Evolutionary conservation across 2,888 invertebrate genomes (phyloP), one percentile per base, ranked within the genome.

Genomic region (Orthonychiurus folsomi): DNA sequence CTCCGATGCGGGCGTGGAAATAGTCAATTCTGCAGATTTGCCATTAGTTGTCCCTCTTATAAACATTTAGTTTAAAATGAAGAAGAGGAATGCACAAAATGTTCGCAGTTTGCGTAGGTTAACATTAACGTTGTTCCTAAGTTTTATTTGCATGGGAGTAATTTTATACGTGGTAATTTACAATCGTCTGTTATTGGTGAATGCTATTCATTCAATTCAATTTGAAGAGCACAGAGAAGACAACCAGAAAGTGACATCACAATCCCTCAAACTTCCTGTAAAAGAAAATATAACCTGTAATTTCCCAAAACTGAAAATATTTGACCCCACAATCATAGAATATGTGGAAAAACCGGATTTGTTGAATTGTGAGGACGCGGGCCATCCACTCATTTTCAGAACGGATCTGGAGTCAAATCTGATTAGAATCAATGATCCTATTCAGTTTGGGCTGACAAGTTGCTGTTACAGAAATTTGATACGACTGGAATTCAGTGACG

Each of bases 321-420:
- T 83, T 69, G 85, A 86, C 73, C 76, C 79, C 3, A 77, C 78
- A 50, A 78, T 85, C 27, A 79, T 77, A 67, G 78, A 79, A 66
- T 85, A 81, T 72, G 79, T 85, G 56, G 75, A 77, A 59, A 76
- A 77, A 18, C 82, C 82, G 3, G 76, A 77, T 28, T 76, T 77
- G 5, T 76, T 83, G 27, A 77, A 78, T 50, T 82, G 82, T 69
- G 83, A 84, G 66, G 77, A 79, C n/a, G 79, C 62, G 24, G 24
- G 52, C n/a, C 63, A 65, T 62, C 5, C 64, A 1, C 55, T 63
- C 0, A 50, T 68, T 1, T 69, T 69, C 28, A 55, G 55, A 1
- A 59, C 64, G 2, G 61, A 57, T 25, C 47, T 57, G 24, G 55
- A 63, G 20, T 26, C 48, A 3, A 57, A 47, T 26, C 48, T 56